Conservation (phyloP, 2,113 vertebrate species). For the Suncus etruscus region DNA sequence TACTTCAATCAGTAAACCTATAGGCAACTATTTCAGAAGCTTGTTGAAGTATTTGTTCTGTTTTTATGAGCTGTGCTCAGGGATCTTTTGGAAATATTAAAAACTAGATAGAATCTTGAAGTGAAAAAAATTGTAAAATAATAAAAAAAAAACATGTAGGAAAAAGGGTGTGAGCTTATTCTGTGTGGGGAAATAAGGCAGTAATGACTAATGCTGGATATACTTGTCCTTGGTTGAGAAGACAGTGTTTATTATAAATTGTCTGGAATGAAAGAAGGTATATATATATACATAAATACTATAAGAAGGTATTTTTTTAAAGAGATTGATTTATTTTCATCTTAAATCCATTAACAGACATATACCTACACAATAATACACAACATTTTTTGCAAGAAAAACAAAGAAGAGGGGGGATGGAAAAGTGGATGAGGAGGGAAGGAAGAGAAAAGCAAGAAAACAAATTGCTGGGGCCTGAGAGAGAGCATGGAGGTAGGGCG, state of each 20-base stretch:
- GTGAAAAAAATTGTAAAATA: neutral
- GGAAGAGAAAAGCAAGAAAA: too few relatives aligned
- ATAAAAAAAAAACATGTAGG: neutral
- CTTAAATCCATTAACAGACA: neutral
- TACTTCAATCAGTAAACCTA: neutral
- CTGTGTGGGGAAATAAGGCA: neutral
- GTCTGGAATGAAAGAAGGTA: neutral
- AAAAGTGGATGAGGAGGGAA: too few relatives aligned
- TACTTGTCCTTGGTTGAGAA: neutral
- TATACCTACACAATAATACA: neutral
- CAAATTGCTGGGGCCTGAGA: too few relatives aligned
- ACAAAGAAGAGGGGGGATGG: neutral
- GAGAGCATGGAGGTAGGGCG: too few relatives aligned
- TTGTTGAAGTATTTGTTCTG: neutral
- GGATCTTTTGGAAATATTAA: neutral
- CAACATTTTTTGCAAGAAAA: neutral
- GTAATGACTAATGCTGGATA: neutral
- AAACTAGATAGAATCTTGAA: neutral
- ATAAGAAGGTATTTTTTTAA: neutral
- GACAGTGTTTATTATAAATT: conserved; percentile 25
- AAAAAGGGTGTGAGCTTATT: neutral
- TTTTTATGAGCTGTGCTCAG: neutral
- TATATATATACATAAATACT: neutral
- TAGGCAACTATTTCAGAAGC: neutral
- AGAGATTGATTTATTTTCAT: conserved; percentile 14